These are phyloP conservation scores for Turnix velox DNA, from an alignment of 2,113 vertebrate genomes.

Conservation along the genomic window DNA sequence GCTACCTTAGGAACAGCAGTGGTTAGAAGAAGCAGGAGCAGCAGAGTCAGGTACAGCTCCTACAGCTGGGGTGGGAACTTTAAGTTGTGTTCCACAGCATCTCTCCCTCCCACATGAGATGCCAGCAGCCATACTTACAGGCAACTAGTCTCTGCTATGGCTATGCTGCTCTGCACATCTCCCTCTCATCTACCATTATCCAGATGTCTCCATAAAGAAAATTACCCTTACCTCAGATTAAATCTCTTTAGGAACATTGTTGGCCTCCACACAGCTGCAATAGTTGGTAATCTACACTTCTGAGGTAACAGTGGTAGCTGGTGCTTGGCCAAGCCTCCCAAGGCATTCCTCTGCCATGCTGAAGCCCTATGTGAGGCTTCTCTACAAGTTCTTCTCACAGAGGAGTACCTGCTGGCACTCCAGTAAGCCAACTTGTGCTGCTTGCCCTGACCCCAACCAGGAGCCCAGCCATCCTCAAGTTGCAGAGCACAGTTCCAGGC, in stretches of 20 bases:
- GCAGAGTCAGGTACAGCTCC: neutral
- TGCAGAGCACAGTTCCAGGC: neutral
- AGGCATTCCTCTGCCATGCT: neutral
- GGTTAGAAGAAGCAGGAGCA: neutral
- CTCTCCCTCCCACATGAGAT: rapidly evolving
- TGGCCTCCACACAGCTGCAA: neutral
- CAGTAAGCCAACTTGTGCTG: neutral
- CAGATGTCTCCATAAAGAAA: neutral
- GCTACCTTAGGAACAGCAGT: neutral
- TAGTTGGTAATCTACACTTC: neutral
- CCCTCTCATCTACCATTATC: neutral
- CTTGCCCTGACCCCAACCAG: neutral
- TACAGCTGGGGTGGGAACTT: neutral
- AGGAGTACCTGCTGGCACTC: neutral
- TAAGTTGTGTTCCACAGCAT: neutral
- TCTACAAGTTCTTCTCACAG: rapidly evolving
- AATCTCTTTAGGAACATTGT: neutral
- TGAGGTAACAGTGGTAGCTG: neutral
- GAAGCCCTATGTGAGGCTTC: neutral
- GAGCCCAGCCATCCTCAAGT: neutral
- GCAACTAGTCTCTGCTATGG: no score
- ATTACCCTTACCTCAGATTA: neutral
- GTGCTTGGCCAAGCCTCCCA: neutral
- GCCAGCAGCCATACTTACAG: neutral
- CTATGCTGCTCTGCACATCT: neutral